A percentile compares a stretch with the other conserved stretches of the same genome.
These are phyloP conservation scores for Notodonta dromedarius DNA, from an alignment of 2,888 invertebrate species.

Conservation along the genomic window DNA sequence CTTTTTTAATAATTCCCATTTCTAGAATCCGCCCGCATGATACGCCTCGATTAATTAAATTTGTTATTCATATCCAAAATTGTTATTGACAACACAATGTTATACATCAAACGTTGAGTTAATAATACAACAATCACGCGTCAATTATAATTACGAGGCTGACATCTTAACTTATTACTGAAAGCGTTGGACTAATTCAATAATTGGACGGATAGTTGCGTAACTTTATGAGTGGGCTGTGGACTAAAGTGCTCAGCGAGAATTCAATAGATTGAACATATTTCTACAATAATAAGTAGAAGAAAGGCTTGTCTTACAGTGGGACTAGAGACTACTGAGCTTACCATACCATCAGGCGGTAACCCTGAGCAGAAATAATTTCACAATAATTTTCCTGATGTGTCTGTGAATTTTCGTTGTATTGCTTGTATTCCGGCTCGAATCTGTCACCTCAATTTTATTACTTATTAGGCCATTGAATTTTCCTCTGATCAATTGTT, in stretches of 20 bases:
- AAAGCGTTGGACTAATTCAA: constrained; percentile 62
- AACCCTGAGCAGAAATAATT: no score
- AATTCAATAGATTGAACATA: not conserved
- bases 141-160: constrained; percentile 67
- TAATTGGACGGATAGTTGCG: constrained; percentile 54
- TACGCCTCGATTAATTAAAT: constrained; percentile 21
- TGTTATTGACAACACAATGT: constrained; percentile 23
- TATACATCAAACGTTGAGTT: constrained; percentile 29
- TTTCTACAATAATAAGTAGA: no score
- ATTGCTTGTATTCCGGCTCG: no score
- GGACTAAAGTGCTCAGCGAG: constrained; percentile 17
- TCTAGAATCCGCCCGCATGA: constrained; percentile 32
- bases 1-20: constrained; percentile 6
- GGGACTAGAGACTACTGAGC: no score
- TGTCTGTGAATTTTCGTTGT: no score
- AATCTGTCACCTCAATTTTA: no score
- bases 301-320: no score
- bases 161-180: constrained; percentile 49
- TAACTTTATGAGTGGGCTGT: constrained; percentile 31
- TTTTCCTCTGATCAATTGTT: no score
- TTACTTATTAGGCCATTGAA: no score
- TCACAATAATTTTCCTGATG: no score
- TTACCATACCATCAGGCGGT: no score
- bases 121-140: constrained; percentile 55
- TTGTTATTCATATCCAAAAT: constrained; percentile 11